phyloP scores from a whole-genome alignment of 2,797 vertebrate species.

The Malurus splendens region DNA sequence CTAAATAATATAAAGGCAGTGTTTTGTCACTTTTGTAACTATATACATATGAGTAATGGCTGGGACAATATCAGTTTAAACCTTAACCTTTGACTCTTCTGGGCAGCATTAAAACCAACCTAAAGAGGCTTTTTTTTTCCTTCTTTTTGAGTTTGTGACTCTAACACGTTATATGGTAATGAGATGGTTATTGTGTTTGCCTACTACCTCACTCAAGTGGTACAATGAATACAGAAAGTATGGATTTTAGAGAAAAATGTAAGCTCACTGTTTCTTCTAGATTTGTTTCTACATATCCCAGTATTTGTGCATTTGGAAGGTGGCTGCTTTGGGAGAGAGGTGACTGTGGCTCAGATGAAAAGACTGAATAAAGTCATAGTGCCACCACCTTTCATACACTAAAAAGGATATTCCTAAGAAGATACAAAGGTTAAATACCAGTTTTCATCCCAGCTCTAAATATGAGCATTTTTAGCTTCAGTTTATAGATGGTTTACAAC shows the following conservation, averaged over 20 bases:
- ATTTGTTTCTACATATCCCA: slow-evolving; percentile 46
- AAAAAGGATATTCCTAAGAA: slow-evolving; percentile 65
- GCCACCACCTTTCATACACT: slow-evolving; percentile 59
- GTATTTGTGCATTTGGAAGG: slow-evolving; percentile 46
- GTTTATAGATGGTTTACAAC: slow-evolving; percentile 73
- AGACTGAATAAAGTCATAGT: slow-evolving; percentile 54
- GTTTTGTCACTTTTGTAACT: slow-evolving; percentile 87
- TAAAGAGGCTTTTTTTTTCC: slow-evolving; percentile 17
- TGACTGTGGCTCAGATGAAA: slow-evolving; percentile 64
- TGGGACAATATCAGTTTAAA: slow-evolving; percentile 72
- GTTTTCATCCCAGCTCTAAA: slow-evolving; percentile 75
- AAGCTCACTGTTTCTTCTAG: slow-evolving; percentile 36
- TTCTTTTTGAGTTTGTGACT: slow-evolving; percentile 12
- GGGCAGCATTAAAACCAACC: slow-evolving; percentile 59
- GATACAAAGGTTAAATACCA: slow-evolving; percentile 72
- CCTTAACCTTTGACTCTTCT: slow-evolving; percentile 72
- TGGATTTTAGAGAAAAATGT: slow-evolving; percentile 46
- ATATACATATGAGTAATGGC: slow-evolving; percentile 89
- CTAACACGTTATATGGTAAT: slow-evolving; percentile 32
- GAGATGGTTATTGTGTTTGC: slow-evolving; percentile 31
- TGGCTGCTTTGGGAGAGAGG: slow-evolving; percentile 60
- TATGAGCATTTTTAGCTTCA: slow-evolving; percentile 63
- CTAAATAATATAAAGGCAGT: slow-evolving; percentile 99
- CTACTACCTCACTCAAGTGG: neutral
- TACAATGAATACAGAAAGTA: slow-evolving; percentile 48